Conservation (phyloP, 92 coral and sea anemone species). For the Zoanthus gigantus region DNA sequence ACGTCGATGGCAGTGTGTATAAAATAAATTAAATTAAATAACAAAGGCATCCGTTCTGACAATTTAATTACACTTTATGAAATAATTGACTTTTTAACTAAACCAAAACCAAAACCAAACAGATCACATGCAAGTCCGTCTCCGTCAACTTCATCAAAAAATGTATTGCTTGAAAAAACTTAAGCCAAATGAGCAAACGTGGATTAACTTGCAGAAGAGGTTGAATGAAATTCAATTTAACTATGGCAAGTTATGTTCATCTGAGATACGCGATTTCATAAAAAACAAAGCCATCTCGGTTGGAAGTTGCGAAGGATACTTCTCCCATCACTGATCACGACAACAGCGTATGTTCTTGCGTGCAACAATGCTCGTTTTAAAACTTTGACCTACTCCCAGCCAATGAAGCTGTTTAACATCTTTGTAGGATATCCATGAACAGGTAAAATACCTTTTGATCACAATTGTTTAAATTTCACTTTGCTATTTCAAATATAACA, state of each 20-base stretch:
- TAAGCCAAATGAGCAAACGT: constrained; percentile 14
- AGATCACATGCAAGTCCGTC: no score
- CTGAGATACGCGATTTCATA: neutral
- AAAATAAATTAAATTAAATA: no score
- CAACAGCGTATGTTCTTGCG: neutral
- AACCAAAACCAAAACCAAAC: no score
- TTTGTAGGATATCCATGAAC: no score
- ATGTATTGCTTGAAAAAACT: neutral
- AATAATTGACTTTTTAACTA: no score
- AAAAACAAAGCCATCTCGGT: neutral
- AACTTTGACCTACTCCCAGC: neutral
- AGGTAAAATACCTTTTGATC: no score
- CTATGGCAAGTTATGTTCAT: neutral
- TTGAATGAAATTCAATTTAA: neutral
- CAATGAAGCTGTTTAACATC: neutral
- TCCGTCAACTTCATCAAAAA: neutral
- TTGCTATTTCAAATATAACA: no score
- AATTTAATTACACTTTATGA: no score
- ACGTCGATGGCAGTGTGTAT: no score
- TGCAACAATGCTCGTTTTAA: neutral
- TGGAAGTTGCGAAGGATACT: neutral
- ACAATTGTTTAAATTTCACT: no score
- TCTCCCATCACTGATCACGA: neutral
- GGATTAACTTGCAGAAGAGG: neutral
- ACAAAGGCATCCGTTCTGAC: no score